Base-by-base conservation (phyloP, 2,113 vertebrate species). In the Spilogale gracilis region DNA sequence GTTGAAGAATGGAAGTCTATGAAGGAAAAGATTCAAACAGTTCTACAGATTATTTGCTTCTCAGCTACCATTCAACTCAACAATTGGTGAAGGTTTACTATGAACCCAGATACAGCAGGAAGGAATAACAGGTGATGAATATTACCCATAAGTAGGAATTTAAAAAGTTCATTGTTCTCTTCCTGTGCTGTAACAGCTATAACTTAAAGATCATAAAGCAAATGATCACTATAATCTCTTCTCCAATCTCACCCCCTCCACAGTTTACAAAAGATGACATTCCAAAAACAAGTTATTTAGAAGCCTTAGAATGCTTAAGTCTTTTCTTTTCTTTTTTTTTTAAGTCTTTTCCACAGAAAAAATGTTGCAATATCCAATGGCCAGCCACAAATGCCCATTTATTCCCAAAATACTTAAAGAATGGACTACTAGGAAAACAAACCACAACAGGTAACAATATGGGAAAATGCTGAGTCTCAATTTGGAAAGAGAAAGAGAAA, bases 41-140 rank as follows among this genome's bases (percentile, higher is more conserved):
- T 93, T 91, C 69, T 67, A 84, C 14, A 30, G 43, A 69, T 30
- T 30, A 74, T 67, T 83, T 92, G 78, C 45, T 83, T 95, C 80
- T 96, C 52, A 96, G 79, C 56, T 86, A 85, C 91, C 58, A 96
- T 32, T 52, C 73, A 92, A 81, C 16, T 69, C 65, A 93, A 71
- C 30, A 95, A 80, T 0, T 50, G 6, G 38, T 50, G 54, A 89
- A 78, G 18, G 25, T 54, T 96, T 73, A 90, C 50, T 74, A 65
- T 13, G 6, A 74, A 25, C 8, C 48, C 54, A 82, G 30, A 20
- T 65, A 58, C 9, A 63, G 52, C 3, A 13, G 9, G 14, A 94
- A 73, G 16, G 83, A 84, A 89, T 65, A 95, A 73, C 13, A 89
- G 54, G 14, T 79, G 45, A 95, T 82, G n/a, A 92, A 38, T 17